Percentiles rank a stretch among this genome's conserved stretches.
Evolutionary conservation across 2,888 invertebrate species (phyloP).

Genomic region (Chorisops tibialis): DNA sequence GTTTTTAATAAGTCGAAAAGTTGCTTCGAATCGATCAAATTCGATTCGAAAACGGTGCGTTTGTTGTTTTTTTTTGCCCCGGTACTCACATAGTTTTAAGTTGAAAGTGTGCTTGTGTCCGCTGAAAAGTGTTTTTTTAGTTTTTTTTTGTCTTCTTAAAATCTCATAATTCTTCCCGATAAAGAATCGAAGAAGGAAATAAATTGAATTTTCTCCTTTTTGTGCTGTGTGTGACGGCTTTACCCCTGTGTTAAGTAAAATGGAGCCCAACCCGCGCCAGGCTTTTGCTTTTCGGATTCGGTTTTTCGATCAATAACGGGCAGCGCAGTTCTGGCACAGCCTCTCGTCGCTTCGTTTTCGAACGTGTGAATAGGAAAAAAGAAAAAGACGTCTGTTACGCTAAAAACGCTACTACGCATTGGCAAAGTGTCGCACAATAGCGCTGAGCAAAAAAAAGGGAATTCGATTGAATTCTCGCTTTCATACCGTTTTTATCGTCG

Average conservation of each 20-base stretch:
- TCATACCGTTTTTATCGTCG: no score
- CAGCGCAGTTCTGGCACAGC: neutral
- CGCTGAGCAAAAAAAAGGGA: no score
- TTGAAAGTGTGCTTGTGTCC: no score
- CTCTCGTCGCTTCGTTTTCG: neutral
- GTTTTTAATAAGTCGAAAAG: no score
- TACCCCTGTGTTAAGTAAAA: conserved; percentile 1
- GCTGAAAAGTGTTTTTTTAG: no score
- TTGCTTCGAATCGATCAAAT: no score
- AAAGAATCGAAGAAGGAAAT: neutral
- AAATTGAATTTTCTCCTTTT: conserved; percentile 1
- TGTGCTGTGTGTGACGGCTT: conserved; percentile 1
- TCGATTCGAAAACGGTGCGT: no score
- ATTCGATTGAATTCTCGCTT: no score
- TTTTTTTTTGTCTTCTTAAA: neutral
- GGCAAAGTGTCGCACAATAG: neutral
- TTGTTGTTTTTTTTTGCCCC: no score
- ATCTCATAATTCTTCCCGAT: neutral
- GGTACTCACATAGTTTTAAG: no score
- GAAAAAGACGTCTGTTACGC: neutral
- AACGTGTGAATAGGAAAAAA: neutral
- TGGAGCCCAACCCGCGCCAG: conserved; percentile 25
- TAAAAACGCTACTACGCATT: neutral
- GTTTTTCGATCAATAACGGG: conserved; percentile 14
- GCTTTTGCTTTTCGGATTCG: conserved; percentile 8